Base-by-base conservation (phyloP, 2,888 invertebrate genomes). In the Acanthoscelides obtectus region DNA sequence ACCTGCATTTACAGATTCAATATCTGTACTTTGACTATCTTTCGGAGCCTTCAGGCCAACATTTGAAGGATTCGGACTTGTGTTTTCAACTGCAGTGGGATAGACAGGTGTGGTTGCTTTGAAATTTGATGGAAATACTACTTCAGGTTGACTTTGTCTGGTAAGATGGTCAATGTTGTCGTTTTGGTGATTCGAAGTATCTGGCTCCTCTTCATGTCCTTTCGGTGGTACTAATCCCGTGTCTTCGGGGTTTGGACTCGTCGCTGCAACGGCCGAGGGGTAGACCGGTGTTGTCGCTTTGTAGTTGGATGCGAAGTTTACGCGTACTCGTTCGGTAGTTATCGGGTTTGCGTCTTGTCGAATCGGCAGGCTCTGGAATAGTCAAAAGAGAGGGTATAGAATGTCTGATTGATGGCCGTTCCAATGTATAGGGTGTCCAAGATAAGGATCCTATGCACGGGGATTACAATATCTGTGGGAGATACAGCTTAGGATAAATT, bases 61-160 rank as follows among this genome's bases (percentile, higher is more conserved):
- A 20, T 78, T 75, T 22, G 73, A 73, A 12, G 81, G 80, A 70
- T 76, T 72, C 0, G 74, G 76, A 64, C 79, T 78, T n/a, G 80
- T 80, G 0, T 77, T 65, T 22, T 81, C 81, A 0, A 82, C 82
- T n/a, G 74, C 75, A 70, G 71, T 73, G 6, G 83, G 83, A 73
- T 81, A 82, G 22, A 77, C 79, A 2, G 81, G 81, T 5, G 81
- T 80, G 6, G 81, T 81, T 0, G 80, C 80, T 75, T 79, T 74
- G 66, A 79, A 81, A 20, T 77, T 76, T 5, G 81, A 81, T 65
- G 71, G 68, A 71, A 79, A 80, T 67, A 80, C 79, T 3, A 80
- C 77, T 0, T 71, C 64, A 19, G 64, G 19, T 70, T 45, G 25
- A 22, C 45, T 20, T 64, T 25, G 20, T 25, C 6, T 45, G 45